A percentile compares a stretch with the other conserved stretches of the same genome.
These are phyloP conservation scores for Mus pahari DNA, from an alignment of 2,113 vertebrate genomes.

Conservation along the genomic window DNA sequence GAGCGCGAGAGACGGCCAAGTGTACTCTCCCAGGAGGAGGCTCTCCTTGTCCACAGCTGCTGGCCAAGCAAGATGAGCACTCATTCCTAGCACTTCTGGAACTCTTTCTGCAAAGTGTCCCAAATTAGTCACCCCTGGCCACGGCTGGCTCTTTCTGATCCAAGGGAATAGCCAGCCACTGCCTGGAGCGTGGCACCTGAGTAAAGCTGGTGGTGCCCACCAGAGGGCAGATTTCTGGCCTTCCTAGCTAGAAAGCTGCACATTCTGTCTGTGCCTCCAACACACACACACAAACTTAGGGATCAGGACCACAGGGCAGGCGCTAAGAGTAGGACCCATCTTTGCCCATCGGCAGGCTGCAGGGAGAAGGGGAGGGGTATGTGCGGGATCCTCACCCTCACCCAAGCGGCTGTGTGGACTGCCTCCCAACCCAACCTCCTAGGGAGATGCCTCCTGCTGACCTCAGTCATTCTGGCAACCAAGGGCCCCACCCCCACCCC, in stretches of 20 bases:
- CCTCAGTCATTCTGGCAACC: background rate
- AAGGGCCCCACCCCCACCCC: no score
- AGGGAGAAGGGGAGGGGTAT: background rate
- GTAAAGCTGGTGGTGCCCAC: background rate
- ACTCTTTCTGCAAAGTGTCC: background rate
- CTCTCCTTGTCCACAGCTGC: background rate
- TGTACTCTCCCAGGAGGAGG: background rate
- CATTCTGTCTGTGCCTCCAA: background rate
- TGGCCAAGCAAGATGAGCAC: background rate
- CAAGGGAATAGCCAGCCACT: background rate
- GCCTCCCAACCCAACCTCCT: background rate
- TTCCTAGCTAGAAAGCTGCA: background rate
- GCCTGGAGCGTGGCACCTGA: conserved; percentile 40
- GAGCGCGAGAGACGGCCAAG: background rate
- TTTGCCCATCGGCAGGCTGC: background rate
- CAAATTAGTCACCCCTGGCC: background rate
- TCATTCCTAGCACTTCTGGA: background rate
- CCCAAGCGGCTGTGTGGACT: no score
- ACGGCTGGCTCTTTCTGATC: background rate
- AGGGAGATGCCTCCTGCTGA: background rate
- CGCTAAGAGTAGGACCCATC: fast-evolving
- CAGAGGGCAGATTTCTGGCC: background rate
- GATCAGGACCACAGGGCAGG: background rate
- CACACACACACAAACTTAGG: background rate
- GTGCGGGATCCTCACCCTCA: background rate